phyloP scores from a whole-genome alignment of 1,140 invertebrate species.

The Diploscapter pachys region DNA sequence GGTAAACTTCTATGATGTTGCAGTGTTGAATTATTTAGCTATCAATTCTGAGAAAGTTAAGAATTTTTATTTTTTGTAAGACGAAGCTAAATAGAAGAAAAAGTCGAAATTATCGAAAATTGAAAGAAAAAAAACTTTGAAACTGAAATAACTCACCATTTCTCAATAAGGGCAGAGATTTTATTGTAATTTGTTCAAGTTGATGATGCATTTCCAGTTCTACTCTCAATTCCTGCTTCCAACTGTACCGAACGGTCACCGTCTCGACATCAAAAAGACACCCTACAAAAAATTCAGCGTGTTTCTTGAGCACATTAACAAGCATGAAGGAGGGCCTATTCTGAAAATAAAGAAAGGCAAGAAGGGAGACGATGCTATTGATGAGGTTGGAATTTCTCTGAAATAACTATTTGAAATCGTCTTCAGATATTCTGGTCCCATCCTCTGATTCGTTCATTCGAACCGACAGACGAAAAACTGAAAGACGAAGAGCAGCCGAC shows the following conservation, averaged over 20 bases:
- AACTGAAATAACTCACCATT: no score
- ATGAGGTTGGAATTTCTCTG: slow-evolving; percentile 15
- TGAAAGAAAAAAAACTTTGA: no score
- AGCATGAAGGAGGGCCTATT: slow-evolving; percentile 21
- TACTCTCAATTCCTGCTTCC: slow-evolving; percentile 32
- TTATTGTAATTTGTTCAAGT: not conserved
- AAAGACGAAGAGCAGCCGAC: slow-evolving; percentile 27
- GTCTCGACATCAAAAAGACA: slow-evolving; percentile 81
- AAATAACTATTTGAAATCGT: not conserved
- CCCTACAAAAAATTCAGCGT: slow-evolving; percentile 80
- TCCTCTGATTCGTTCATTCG: slow-evolving; percentile 23
- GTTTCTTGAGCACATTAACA: slow-evolving; percentile 43
- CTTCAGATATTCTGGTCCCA: slow-evolving; percentile 31
- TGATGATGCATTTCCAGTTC: slow-evolving; percentile 16
- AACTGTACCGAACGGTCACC: slow-evolving; percentile 25
- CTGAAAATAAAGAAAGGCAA: slow-evolving; percentile 28
- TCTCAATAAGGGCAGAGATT: not conserved
- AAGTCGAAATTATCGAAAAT: no score
- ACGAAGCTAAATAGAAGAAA: no score
- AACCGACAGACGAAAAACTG: slow-evolving; percentile 35
- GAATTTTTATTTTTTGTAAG: no score
- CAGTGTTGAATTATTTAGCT: no score
- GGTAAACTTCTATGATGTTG: not conserved
- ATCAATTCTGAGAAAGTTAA: no score
- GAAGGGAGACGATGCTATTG: slow-evolving; percentile 37